Evolutionary conservation across 2,797 vertebrate genomes (phyloP), one percentile per base, ranked within the genome.

Genomic region (Bucorvus abyssinicus): DNA sequence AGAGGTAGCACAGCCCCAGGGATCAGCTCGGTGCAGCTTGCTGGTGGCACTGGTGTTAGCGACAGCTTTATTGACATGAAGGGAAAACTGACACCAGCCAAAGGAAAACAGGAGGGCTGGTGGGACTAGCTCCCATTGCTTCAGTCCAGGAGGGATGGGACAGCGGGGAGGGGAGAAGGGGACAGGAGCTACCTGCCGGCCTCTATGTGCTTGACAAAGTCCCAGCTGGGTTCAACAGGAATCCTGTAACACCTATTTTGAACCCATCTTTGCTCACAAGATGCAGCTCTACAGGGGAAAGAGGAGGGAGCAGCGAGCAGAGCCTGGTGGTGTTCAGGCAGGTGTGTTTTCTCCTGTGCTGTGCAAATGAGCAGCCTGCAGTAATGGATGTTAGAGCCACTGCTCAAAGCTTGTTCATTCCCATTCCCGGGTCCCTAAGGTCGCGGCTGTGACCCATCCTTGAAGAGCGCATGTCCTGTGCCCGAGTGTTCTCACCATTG

Each of bases 381-480:
- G 76, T 17, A 57, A 13, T 9, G 29, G 29, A 57, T 18, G 16
- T 17, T 2, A 59, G 55, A 50, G 68, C n/a, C 71, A 32, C 1
- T 47, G 57, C 3, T 73, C 75, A 57, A 75, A 85, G 27, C 67
- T 71, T 36, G 20, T 11, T n/a, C 23, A 22, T 79, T 77, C 64
- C 56, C 22, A 13, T 0, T 50, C 26, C 17, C 32, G 36, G 5
- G 21, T 65, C 75, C 32, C 15, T 16, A 42, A n/a, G 22, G 27
- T 32, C 0, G 0, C 38, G n/a, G 24, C 10, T n/a, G 29, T 18
- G 76, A 34, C 29, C n/a, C 30, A 40, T 40, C 53, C 26, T 32
- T 67, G n/a, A 56, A 63, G n/a, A 56, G 5, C 9, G 14, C 27
- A n/a, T 9, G 17, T 60, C 12, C 78, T 47, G 24, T 57, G 67